Evolutionary conservation across 2,113 vertebrate species (phyloP), one percentile per base, ranked within the genome.

Genomic region (Noturus placidus): DNA sequence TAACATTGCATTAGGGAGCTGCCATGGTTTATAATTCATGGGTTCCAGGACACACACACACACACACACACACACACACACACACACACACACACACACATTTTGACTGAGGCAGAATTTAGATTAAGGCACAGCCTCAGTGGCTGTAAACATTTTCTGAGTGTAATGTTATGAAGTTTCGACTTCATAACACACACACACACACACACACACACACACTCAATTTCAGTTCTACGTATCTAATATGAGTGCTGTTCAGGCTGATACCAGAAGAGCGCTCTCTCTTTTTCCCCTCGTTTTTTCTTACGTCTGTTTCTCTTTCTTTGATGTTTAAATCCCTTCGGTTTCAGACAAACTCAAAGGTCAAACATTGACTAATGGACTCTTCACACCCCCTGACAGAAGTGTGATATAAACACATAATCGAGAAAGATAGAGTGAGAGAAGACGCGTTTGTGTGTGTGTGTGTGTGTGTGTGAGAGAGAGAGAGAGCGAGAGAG

Each of bases 21-120:
- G 82, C 85, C 80, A 61, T 86, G 80, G 87, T 89, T 87, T 74
- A 90, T 89, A 90, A 90, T 89, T 91, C 85, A 88, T 86, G 80
- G 78, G 57, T 86, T 78, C 83, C 52, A 13, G 6, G 67, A n/a
- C 76, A 30, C 3, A 67, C 63, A 67, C 27, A 27, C 63, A 59
- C 20, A 59, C 61, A 67, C 13, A 67, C n/a, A 67, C 63, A 67
- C 63, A 67, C 25, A 65, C 61, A 33, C 67, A 38, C 70, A 74
- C 70, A 74, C 65, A 88, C 65, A 86, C 65, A n/a, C 30, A 85
- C 33, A 63, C 46, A 78, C 63, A 70, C 81, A 80, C 82, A 57
- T 33, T 33, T 59, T 50, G 20, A 61, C 85, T 30, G 27, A 50
- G 59, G 22, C 76, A 70, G 82, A 85, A 87, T 89, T 84, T 76